Evolutionary conservation across 2,888 invertebrate genomes (phyloP), one percentile per base, ranked within the genome.

Genomic region (Epistrophe eligans): DNA sequence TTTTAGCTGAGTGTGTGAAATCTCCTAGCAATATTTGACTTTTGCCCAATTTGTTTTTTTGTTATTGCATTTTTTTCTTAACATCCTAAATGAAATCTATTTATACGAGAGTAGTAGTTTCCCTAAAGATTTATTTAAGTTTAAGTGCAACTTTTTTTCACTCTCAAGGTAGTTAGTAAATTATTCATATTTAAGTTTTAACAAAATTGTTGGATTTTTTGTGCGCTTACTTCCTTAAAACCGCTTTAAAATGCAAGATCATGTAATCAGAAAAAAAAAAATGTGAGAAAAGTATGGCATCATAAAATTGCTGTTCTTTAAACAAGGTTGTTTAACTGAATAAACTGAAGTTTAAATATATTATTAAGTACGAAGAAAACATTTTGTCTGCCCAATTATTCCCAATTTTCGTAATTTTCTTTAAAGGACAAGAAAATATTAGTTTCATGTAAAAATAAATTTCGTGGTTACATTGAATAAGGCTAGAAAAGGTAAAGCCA

Each of bases 121-220:
- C 62, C 55, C 40, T 32, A 50, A 73, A 70, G 81, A 77, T 81
- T 60, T 45, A 77, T 84, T 70, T 57, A 73, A 81, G 67, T 72
- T 67, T 9, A 1, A 55, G 45, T 32, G 15, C 13, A 45, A 64
- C n/a, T 80, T 84, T 80, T 24, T 45, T 71, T n/a, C 19, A 10
- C 8, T 19, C n/a, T 48, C 7, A 35, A 0, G 11, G 4, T 11
- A 15, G 13, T 5, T 11, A 4, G 32, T 60, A 57, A 81, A 62
- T 67, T 77, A 67, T 81, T 72, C 60, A 81, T 72, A 28, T n/a
- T 66, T 11, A 66, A 80, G 62, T 35, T 17, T 28, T 50, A 17
- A 48, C 2, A 28, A 55, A 11, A 13, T 10, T 52, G 17, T 50
- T 13, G 8, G 24, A 19, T 11, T 15, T 43, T 2, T 15, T 15